Evolutionary conservation across 2,113 vertebrate genomes (phyloP).

Genomic region (Tupaia chinensis): DNA sequence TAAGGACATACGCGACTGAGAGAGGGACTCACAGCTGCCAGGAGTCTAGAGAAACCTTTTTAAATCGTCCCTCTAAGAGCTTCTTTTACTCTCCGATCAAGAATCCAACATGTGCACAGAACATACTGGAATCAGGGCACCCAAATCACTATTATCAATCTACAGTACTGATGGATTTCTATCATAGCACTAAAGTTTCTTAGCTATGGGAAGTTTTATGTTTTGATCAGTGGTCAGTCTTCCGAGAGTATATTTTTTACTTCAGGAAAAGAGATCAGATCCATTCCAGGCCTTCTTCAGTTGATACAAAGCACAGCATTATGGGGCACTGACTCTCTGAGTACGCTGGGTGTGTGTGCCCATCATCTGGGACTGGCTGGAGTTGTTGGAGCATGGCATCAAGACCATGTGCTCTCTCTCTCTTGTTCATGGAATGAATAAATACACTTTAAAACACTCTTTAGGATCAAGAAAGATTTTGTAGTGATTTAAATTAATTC

Average conservation of each 20-base stretch:
- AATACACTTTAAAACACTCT: not conserved
- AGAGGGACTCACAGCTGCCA: not conserved
- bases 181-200: not conserved
- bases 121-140: not conserved
- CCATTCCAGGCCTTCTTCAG: not conserved
- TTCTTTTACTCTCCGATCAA: not conserved
- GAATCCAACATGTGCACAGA: not conserved
- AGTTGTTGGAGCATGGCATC: too few species aligned
- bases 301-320: not conserved
- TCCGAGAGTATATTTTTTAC: not conserved
- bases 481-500: not conserved
- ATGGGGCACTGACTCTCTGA: not conserved
- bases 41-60: not conserved
- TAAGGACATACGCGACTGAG: not conserved
- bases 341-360: too few species aligned
- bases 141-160: not conserved
- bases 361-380: too few species aligned
- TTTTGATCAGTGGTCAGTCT: not conserved
- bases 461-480: not conserved
- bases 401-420: too few species aligned
- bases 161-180: not conserved
- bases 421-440: not conserved
- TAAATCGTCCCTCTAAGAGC: not conserved
- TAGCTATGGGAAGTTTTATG: not conserved
- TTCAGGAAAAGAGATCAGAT: not conserved